phyloP scores from a whole-genome alignment of 2,797 vertebrate species.

The Cossypha niveicapilla region DNA sequence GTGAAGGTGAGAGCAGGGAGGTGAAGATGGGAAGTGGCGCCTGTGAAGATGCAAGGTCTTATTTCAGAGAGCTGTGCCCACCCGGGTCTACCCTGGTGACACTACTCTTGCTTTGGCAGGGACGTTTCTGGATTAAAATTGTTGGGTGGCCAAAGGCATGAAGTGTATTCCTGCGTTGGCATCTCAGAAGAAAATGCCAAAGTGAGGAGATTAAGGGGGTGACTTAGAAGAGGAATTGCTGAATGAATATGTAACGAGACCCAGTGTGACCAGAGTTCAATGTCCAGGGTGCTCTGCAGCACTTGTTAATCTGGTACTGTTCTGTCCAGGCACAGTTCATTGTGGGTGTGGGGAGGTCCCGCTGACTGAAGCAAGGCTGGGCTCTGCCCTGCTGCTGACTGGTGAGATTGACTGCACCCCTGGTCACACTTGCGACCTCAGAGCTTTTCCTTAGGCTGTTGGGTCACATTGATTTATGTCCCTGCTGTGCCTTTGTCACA shows the following conservation, averaged over 20 bases:
- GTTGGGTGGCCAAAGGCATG: background rate
- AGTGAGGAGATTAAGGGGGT: background rate
- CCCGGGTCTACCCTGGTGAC: rapidly evolving
- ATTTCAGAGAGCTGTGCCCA: rapidly evolving
- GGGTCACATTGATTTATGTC: background rate
- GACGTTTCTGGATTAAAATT: background rate
- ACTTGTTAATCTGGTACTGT: background rate
- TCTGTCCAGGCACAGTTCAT: background rate
- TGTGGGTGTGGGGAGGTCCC: background rate
- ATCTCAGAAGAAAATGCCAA: background rate
- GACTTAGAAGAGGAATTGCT: background rate
- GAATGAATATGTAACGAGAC: rapidly evolving
- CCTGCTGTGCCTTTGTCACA: background rate
- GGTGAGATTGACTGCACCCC: rapidly evolving
- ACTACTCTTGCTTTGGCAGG: rapidly evolving
- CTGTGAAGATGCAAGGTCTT: background rate
- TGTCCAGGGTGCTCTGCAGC: background rate
- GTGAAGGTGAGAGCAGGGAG: background rate
- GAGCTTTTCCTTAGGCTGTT: background rate
- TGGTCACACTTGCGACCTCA: rapidly evolving
- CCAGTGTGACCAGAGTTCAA: background rate
- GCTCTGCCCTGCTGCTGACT: background rate
- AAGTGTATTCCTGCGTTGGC: background rate
- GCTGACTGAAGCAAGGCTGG: background rate
- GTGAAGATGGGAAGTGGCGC: background rate